Evolutionary conservation across 2,888 invertebrate genomes (phyloP).

Genomic region (Calliphora vomitoria): DNA sequence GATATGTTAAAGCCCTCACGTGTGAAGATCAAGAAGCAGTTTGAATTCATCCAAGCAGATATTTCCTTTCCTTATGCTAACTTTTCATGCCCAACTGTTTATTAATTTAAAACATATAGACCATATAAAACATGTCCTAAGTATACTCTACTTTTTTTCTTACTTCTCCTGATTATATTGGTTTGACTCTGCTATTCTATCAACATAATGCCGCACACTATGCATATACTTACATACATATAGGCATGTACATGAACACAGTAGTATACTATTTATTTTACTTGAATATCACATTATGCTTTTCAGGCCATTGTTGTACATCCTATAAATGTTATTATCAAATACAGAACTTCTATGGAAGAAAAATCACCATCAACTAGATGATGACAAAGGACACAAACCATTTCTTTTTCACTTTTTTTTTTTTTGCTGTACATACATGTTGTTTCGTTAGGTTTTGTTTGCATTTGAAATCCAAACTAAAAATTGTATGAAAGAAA

Average conservation of each 20-base stretch:
- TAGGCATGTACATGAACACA: not conserved
- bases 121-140: slow-evolving; percentile 51
- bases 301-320: slow-evolving; percentile 50
- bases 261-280: slow-evolving; percentile 17
- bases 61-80: not conserved
- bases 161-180: slow-evolving; percentile 42
- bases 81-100: slow-evolving; percentile 9
- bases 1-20: too few species aligned
- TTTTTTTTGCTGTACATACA: not conserved
- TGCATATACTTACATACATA: not conserved
- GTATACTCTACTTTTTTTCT: slow-evolving; percentile 15
- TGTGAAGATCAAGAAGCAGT: too few species aligned
- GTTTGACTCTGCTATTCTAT: slow-evolving; percentile 33
- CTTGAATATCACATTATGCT: slow-evolving; percentile 56
- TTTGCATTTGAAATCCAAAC: slow-evolving; percentile 48
- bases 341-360: slow-evolving; percentile 59
- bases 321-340: slow-evolving; percentile 61
- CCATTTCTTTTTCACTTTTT: slow-evolving; percentile 2
- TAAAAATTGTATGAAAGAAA: slow-evolving; percentile 20
- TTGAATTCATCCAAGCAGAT: too few species aligned
- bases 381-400: slow-evolving; percentile 72
- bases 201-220: slow-evolving; percentile 12
- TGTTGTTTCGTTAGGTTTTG: slow-evolving; percentile 39
- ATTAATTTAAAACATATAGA: slow-evolving; percentile 59
- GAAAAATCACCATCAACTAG: slow-evolving; percentile 65